Percentiles rank a stretch among this genome's conserved stretches.
phyloP scores from a whole-genome alignment of 2,113 vertebrate genomes.

The Galbula dea region DNA sequence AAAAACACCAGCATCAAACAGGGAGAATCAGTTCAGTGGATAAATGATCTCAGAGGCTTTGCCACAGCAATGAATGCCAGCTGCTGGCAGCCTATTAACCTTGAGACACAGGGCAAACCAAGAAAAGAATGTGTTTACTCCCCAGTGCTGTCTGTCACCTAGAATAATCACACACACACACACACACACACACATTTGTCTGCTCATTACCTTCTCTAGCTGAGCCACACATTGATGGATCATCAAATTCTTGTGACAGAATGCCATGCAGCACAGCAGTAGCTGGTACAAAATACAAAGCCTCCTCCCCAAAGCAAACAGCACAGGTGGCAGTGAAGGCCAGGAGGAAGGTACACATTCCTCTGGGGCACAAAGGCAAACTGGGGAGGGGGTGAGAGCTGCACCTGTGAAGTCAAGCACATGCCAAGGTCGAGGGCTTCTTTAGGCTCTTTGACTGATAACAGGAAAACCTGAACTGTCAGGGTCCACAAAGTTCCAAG shows the following conservation, averaged over 20 bases:
- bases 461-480: not conserved
- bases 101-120: not conserved
- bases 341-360: not conserved
- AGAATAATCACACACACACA: not conserved
- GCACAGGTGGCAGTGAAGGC: not conserved
- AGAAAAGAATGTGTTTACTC: not conserved
- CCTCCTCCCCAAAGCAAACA: not conserved
- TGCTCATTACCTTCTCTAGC: not conserved
- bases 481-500: not conserved
- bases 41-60: not conserved
- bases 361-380: not conserved
- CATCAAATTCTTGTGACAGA: not conserved
- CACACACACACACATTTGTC: not conserved
- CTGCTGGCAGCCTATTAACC: slow-evolving; percentile 9
- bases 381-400: not conserved
- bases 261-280: not conserved
- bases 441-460: not conserved
- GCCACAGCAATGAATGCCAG: not conserved
- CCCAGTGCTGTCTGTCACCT: not conserved
- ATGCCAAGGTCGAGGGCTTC: not conserved
- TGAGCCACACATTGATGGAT: not conserved
- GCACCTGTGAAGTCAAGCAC: not conserved
- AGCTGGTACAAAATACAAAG: not conserved
- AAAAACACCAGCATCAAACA: not conserved
- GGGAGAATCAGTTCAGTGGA: not conserved